Conservation (phyloP, 37 sponge, comb jelly and placozoan genomes). For the Oopsacas minuta region DNA sequence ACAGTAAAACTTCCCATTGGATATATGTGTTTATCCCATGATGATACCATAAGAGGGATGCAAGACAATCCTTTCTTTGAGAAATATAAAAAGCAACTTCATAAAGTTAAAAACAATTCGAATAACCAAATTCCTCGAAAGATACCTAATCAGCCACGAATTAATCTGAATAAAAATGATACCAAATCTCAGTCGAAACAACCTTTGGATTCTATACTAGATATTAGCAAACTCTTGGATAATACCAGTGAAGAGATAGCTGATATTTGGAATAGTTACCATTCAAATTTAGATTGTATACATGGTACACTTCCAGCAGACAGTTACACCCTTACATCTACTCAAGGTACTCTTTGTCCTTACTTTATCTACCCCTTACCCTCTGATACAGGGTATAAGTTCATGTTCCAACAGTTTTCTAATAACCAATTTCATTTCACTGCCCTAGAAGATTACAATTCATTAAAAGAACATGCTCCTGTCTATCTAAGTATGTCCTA, state of each 20-base stretch:
- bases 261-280: neutral
- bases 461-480: neutral
- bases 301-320: neutral
- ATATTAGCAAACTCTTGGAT: neutral
- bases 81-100: neutral
- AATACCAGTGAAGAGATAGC: neutral
- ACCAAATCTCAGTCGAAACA: neutral
- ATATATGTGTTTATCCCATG: neutral
- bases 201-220: neutral
- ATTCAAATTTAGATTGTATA: neutral
- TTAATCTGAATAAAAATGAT: neutral
- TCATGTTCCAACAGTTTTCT: neutral
- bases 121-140: neutral
- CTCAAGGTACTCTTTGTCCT: neutral
- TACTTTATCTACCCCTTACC: neutral
- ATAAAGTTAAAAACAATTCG: too few relatives aligned
- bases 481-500: neutral
- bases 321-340: neutral
- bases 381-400: neutral
- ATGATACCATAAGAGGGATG: neutral
- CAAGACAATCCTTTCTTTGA: neutral
- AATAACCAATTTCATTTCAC: neutral
- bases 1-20: too few relatives aligned
- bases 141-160: neutral
- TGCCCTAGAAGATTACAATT: neutral